phyloP scores from a whole-genome alignment of 23 tunicate genomes.

The Pegea sp. region DNA sequence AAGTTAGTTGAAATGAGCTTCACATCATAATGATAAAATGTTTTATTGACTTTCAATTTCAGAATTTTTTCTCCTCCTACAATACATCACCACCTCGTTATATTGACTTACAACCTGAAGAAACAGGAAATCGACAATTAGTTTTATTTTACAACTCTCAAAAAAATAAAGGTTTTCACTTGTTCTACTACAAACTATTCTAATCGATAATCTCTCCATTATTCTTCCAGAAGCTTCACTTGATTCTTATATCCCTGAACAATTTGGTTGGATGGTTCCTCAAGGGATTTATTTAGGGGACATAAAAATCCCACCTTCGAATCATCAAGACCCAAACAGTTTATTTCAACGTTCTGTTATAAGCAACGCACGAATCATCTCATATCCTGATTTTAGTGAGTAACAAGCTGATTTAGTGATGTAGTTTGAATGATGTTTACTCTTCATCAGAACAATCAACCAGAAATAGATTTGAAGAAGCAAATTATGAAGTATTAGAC shows the following conservation, averaged over 20 bases:
- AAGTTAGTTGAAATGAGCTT: no score
- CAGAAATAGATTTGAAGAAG: conserved; percentile 36
- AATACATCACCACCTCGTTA: background rate
- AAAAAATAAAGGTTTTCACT: background rate
- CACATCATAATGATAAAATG: no score
- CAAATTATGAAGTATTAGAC: conserved; percentile 13
- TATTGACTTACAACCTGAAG: background rate
- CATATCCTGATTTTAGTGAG: conserved; percentile 52
- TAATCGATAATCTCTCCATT: background rate
- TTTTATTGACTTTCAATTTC: no score
- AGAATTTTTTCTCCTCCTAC: background rate
- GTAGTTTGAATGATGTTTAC: no score
- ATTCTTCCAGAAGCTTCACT: background rate
- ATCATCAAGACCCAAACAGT: conserved; percentile 17
- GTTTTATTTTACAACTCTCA: background rate
- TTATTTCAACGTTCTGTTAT: conserved; percentile 32
- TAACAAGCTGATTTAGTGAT: no score
- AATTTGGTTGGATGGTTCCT: conserved; percentile 67
- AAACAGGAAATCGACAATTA: background rate
- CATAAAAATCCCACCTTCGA: conserved; percentile 18
- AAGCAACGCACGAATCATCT: conserved; percentile 24
- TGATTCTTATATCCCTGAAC: conserved; percentile 11
- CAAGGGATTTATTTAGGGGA: conserved; percentile 69
- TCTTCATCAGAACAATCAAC: no score
- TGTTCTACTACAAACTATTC: conserved; percentile 1